Conservation (phyloP, 2,113 vertebrate species). For the Python bivittatus region DNA sequence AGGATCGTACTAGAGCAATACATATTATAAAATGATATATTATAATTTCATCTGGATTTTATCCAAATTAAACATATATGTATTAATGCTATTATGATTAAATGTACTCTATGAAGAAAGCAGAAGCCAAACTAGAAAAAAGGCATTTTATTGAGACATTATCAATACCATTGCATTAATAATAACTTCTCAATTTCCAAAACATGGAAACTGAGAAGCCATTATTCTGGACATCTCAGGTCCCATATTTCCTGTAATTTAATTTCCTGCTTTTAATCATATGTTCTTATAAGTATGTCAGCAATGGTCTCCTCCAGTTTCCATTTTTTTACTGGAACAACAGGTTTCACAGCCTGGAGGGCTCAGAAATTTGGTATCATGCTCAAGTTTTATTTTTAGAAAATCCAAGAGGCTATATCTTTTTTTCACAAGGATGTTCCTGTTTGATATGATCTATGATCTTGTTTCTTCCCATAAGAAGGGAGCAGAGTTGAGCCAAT, state of each 20-base stretch:
- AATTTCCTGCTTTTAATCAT: neutral
- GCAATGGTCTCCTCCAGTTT: neutral
- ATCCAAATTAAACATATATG: neutral
- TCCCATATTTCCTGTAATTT: neutral
- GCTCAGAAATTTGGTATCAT: too few species aligned
- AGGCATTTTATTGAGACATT: neutral
- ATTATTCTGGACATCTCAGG: neutral
- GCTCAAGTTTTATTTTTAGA: too few species aligned
- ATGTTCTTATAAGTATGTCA: neutral
- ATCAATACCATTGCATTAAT: neutral
- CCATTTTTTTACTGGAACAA: neutral
- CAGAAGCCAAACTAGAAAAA: neutral
- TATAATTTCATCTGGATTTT: neutral
- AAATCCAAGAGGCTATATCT: too few species aligned
- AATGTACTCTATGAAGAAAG: neutral
- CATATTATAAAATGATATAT: constrained; percentile 2
- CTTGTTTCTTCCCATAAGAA: too few species aligned
- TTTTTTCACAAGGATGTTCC: too few species aligned
- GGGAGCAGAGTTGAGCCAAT: too few species aligned
- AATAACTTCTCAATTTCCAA: neutral
- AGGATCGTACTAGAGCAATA: neutral
- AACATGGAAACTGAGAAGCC: too few species aligned
- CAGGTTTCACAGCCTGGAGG: too few species aligned
- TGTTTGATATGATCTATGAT: too few species aligned
- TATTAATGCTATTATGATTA: neutral